Percentiles rank a stretch among this genome's conserved stretches.
These are phyloP conservation scores for Idris sp. DNA, from an alignment of 1,140 invertebrate genomes.

Conservation along the genomic window DNA sequence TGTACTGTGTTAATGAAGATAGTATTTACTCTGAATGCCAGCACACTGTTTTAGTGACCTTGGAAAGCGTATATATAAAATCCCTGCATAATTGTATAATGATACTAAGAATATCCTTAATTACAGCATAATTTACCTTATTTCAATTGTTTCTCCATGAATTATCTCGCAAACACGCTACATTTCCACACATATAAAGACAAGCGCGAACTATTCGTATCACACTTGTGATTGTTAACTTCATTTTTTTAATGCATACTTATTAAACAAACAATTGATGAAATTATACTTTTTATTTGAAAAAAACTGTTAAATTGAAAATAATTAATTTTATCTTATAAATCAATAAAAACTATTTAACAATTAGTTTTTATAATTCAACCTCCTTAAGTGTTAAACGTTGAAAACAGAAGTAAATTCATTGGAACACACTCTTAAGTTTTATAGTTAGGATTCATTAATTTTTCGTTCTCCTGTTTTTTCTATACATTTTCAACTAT, in stretches of 20 bases:
- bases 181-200: constrained; percentile 4
- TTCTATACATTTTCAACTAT: too few species aligned
- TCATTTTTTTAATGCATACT: constrained; percentile 39
- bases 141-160: constrained; percentile 35
- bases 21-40: neutral
- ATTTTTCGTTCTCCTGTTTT: too few species aligned
- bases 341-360: constrained; percentile 7
- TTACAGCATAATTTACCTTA: constrained; percentile 49
- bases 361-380: neutral
- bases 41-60: constrained; percentile 28
- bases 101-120: constrained; percentile 41
- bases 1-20: neutral
- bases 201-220: constrained; percentile 6
- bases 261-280: constrained; percentile 23
- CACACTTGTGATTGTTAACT: constrained; percentile 19
- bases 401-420: too few species aligned
- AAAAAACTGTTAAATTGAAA: constrained; percentile 31
- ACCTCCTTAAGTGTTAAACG: too few species aligned
- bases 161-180: constrained; percentile 22
- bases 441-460: too few species aligned
- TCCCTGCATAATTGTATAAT: constrained; percentile 42
- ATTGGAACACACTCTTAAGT: too few species aligned
- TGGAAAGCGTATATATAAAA: constrained; percentile 10
- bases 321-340: constrained; percentile 24
- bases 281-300: neutral